These are phyloP conservation scores for Rhorus exstirpatorius DNA, from an alignment of 2,888 invertebrate genomes.

Conservation along the genomic window DNA sequence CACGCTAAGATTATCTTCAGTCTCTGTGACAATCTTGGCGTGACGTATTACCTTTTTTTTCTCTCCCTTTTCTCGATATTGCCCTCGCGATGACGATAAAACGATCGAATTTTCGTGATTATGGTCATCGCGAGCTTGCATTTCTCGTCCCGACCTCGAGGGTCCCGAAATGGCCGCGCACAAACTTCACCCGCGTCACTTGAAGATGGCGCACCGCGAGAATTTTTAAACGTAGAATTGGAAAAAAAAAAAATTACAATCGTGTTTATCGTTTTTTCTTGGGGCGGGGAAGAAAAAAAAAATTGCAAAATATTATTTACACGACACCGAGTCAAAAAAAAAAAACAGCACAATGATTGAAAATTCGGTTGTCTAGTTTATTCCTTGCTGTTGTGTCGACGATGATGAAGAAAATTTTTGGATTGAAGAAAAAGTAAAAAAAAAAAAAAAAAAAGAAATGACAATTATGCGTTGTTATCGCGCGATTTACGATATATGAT, in stretches of 20 bases:
- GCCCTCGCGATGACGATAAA: conserved; percentile 21
- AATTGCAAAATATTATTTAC: not conserved
- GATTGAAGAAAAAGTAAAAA: not conserved
- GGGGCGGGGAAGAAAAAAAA: not conserved
- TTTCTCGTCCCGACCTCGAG: too few relatives aligned
- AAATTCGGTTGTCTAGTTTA: too few relatives aligned
- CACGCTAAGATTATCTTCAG: not conserved
- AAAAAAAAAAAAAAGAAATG: conserved; percentile 67
- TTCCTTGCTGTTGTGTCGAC: not conserved
- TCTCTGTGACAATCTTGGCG: not conserved
- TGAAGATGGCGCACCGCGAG: too few relatives aligned
- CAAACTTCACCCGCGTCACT: not conserved
- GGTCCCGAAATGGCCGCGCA: not conserved
- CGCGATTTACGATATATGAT: conserved; percentile 78
- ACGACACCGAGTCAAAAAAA: not conserved
- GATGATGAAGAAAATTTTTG: not conserved
- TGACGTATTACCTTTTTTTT: conserved; percentile 1
- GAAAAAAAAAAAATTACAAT: too few relatives aligned
- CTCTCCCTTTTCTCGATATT: not conserved
- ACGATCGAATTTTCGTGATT: conserved; percentile 3
- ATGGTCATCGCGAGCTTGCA: conserved; percentile 1
- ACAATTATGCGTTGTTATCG: conserved; percentile 82
- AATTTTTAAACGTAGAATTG: too few relatives aligned
- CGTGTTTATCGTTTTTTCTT: too few relatives aligned
- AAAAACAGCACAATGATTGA: too few relatives aligned